phyloP scores from a whole-genome alignment of 2,113 vertebrate genomes.

The Capreolus pygargus region DNA sequence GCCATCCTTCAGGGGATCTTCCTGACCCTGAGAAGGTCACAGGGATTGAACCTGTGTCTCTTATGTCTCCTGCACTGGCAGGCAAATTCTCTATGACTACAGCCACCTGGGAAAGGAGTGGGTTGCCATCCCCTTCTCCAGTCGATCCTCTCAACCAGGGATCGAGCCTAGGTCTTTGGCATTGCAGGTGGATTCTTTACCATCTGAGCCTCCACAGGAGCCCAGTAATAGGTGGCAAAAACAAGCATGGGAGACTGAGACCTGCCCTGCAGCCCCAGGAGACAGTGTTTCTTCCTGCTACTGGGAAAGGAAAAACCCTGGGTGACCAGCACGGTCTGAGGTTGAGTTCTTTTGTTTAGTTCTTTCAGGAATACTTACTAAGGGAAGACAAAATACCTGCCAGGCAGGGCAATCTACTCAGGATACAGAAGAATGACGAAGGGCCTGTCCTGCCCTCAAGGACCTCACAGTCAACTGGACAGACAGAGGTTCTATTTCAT shows the following conservation, averaged over 20 bases:
- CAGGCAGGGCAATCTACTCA: background rate
- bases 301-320: background rate
- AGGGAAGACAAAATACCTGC: background rate
- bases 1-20: background rate
- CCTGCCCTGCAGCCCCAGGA: background rate
- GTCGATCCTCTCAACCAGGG: background rate
- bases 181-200: background rate
- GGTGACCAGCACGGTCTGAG: background rate
- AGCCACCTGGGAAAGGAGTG: background rate
- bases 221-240: background rate
- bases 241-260: background rate
- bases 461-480: background rate
- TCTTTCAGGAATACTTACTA: background rate
- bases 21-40: background rate
- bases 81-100: background rate
- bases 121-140: background rate
- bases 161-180: background rate
- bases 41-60: background rate
- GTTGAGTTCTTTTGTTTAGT: background rate
- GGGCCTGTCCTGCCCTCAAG: background rate
- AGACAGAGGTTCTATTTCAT: accelerated
- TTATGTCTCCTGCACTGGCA: background rate
- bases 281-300: background rate
- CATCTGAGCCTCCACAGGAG: background rate
- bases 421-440: background rate